Percentiles rank a stretch among this genome's conserved stretches.
Conservation (phyloP, 2,113 vertebrate genomes). For the Machaerirhynchus nigripectus region DNA sequence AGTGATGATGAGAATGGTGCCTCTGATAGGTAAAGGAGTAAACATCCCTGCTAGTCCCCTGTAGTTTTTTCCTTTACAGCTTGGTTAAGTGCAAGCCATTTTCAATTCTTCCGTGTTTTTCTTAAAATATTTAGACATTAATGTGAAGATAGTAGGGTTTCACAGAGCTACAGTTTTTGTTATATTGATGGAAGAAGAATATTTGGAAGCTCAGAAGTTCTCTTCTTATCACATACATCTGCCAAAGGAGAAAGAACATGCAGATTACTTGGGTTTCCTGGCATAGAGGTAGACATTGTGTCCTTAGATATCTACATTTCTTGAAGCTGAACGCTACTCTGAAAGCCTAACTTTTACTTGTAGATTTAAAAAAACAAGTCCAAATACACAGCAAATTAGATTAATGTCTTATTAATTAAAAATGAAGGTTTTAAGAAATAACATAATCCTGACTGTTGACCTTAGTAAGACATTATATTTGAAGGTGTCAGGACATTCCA, state of each 20-base stretch:
- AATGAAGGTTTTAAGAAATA: background rate
- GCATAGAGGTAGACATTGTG: background rate
- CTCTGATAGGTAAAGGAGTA: background rate
- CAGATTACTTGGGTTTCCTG: background rate
- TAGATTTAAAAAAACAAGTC: background rate
- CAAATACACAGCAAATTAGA: background rate
- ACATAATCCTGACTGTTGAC: background rate
- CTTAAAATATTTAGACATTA: background rate
- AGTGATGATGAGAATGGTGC: background rate
- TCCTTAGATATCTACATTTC: background rate
- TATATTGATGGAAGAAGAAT: background rate
- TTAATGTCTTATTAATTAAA: background rate
- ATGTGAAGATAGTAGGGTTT: background rate
- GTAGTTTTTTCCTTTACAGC: background rate
- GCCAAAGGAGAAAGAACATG: background rate
- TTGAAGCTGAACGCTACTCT: background rate
- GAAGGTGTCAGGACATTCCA: background rate
- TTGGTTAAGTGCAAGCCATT: background rate
- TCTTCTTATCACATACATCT: background rate
- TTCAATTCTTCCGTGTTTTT: background rate
- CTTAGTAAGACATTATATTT: background rate
- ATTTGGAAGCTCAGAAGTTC: background rate
- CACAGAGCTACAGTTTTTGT: background rate
- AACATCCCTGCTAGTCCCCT: background rate
- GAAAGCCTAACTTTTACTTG: background rate